Evolutionary conservation across 2,797 vertebrate genomes (phyloP).

Genomic region (Phataginus tetradactyla): DNA sequence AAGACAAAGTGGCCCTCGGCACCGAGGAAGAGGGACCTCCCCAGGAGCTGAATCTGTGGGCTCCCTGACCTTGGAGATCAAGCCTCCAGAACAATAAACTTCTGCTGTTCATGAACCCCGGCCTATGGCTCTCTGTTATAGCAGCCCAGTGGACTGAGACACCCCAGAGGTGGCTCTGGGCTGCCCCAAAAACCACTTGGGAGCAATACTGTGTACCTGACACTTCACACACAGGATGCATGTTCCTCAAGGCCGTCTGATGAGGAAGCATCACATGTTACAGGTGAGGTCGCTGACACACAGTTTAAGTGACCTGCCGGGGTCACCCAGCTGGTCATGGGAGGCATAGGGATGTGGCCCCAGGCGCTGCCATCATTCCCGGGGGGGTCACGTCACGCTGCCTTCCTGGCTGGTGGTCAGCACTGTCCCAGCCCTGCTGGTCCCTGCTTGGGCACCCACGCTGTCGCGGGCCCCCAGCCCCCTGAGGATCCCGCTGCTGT

Average conservation of each 20-base stretch:
- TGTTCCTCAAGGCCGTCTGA: background rate
- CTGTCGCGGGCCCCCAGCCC: background rate
- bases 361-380: background rate
- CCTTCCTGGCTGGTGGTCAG: background rate
- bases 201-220: background rate
- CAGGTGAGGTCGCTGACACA: background rate
- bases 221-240: background rate
- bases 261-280: accelerated
- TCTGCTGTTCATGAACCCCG: background rate
- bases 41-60: background rate
- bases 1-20: background rate
- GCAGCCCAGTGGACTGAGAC: background rate
- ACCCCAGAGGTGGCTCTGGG: background rate
- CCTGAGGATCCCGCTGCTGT: background rate
- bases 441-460: background rate
- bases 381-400: background rate
- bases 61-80: background rate
- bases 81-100: background rate
- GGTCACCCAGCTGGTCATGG: no score
- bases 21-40: background rate
- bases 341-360: background rate
- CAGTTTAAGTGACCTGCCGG: background rate
- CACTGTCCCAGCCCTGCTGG: no score
- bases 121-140: background rate
- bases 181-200: background rate